Evolutionary conservation across 23 tunicate genomes (phyloP), one percentile per base, ranked within the genome.

Genomic region (Trididemnum clinides): DNA sequence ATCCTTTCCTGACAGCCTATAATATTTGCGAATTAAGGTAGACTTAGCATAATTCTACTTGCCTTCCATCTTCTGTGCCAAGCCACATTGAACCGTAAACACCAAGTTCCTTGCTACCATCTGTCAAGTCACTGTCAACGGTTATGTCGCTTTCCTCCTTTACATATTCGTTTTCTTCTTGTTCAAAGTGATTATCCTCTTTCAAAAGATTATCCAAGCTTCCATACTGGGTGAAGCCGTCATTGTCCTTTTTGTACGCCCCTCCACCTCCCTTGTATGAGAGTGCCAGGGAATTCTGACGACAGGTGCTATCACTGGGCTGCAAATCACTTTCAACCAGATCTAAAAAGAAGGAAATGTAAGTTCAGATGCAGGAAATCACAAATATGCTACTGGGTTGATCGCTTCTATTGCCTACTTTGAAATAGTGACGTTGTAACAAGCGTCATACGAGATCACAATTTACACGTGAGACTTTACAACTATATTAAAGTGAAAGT

Each of bases 21-120:
- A 44, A 44, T 10, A 44, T 15, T 63, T 63, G 71, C 12, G 26
- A 63, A 63, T 25, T 22, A 63, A n/a, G 28, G 28, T n/a, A 63
- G n/a, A n/a, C n/a, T n/a, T n/a, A n/a, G n/a, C n/a, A n/a, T n/a
- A n/a, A n/a, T n/a, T n/a, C n/a, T n/a, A 59, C 97, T 87, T 80
- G 89, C 98, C 76, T 94, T 58, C 98, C 98, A 77, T 94, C 98
- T 72, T 94, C 98, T 0, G 94, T 94, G 12, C 98, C 98, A 36
- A 94, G 74, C 98, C 98, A 94, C 98, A 94, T 94, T 4, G 90
- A 85, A 5, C 89, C 94, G 22, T 84, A 58, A 34, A 44, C 77
- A 5, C 85, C 71, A 1, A 89, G 59, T n/a, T 44, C 50, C 25
- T 63, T 84, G 57, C 94, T 65, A 2, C 64, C 66, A 37, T 10